phyloP scores from a whole-genome alignment of 2,888 invertebrate species.

The Phalera bucephala region DNA sequence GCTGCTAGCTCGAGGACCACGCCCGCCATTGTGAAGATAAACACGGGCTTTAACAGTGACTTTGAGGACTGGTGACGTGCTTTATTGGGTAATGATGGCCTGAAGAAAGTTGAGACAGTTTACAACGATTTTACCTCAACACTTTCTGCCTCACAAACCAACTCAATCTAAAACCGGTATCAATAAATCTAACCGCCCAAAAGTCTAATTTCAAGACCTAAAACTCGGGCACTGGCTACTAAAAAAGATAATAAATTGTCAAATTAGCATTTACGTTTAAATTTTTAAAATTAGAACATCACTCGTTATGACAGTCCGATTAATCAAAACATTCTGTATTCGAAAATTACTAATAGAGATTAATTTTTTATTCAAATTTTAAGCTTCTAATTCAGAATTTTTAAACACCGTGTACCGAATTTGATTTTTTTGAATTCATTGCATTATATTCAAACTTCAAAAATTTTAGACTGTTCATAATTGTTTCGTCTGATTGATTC shows the following conservation, averaged over 20 bases:
- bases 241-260: not conserved
- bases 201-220: too few relatives aligned
- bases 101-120: slow-evolving; percentile 6
- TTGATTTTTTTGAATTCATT: too few relatives aligned
- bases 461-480: not conserved
- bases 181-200: too few relatives aligned
- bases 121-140: too few relatives aligned
- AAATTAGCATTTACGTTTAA: not conserved
- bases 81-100: slow-evolving; percentile 19
- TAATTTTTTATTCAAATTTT: too few relatives aligned
- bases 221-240: too few relatives aligned
- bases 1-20: slow-evolving; percentile 69
- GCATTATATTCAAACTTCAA: too few relatives aligned
- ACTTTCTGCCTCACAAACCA: too few relatives aligned
- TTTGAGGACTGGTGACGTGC: slow-evolving; percentile 39
- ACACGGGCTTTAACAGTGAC: slow-evolving; percentile 57
- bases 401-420: too few relatives aligned
- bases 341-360: too few relatives aligned
- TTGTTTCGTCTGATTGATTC: not conserved
- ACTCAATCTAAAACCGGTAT: too few relatives aligned
- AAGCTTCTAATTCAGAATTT: too few relatives aligned
- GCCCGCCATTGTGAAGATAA: slow-evolving; percentile 74
- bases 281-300: not conserved
- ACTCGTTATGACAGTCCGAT: not conserved
- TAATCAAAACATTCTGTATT: not conserved